Percentiles rank a stretch among this genome's conserved stretches.
phyloP scores from a whole-genome alignment of 1,140 invertebrate genomes.

The Odontomachus brunneus region DNA sequence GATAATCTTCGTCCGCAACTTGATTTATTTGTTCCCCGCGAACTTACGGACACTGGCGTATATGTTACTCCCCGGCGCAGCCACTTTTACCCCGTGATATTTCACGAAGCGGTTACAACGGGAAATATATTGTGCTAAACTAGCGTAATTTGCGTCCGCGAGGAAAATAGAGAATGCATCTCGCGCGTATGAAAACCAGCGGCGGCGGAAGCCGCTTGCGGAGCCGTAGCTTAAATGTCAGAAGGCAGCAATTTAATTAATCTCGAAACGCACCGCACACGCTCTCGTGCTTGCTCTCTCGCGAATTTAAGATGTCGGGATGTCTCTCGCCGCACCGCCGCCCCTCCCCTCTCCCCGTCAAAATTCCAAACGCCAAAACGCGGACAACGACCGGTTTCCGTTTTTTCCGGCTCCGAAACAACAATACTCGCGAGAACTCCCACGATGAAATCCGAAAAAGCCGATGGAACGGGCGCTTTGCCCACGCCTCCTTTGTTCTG shows the following conservation, averaged over 20 bases:
- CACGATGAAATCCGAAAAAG: slow-evolving; percentile 14
- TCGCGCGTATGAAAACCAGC: slow-evolving; percentile 14
- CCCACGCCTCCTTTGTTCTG: slow-evolving; percentile 19
- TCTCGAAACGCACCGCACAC: background rate
- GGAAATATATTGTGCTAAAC: slow-evolving; percentile 42
- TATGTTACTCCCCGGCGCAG: slow-evolving; percentile 5
- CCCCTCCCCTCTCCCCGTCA: background rate
- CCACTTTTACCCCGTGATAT: slow-evolving; percentile 27
- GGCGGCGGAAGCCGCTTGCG: too few species aligned
- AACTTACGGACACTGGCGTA: background rate
- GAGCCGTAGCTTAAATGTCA: slow-evolving; percentile 2
- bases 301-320: background rate
- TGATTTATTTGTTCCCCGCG: slow-evolving; percentile 30
- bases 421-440: slow-evolving; percentile 26
- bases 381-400: background rate
- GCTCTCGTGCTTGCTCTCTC: background rate
- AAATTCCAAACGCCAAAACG: slow-evolving; percentile 20
- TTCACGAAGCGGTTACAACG: slow-evolving; percentile 51
- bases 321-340: background rate
- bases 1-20: background rate
- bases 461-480: slow-evolving; percentile 15
- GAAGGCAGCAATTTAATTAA: slow-evolving; percentile 40
- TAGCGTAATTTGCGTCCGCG: slow-evolving; percentile 26
- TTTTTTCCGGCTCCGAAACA: slow-evolving; percentile 1
- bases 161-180: slow-evolving; percentile 27